Conservation (phyloP, 2,113 vertebrate genomes). For the Cephalophus harveyi region DNA sequence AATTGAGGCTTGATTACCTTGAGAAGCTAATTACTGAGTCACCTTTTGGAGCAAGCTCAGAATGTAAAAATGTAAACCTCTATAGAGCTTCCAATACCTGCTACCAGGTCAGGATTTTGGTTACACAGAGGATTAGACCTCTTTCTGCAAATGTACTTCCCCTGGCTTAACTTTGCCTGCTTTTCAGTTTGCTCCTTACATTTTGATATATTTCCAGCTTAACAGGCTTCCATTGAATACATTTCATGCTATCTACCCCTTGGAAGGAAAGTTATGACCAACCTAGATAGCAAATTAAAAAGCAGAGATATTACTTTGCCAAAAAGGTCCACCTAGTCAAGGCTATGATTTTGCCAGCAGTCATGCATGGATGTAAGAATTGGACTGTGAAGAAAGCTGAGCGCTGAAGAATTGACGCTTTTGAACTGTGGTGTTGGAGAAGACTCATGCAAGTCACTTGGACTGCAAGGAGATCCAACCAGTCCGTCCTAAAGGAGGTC, state of each 20-base stretch:
- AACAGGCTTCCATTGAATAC: not conserved
- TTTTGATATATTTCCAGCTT: not conserved
- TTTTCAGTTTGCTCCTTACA: not conserved
- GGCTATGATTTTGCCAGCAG: no score
- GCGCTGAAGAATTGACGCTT: no score
- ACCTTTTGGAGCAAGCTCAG: not conserved
- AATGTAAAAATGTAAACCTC: not conserved
- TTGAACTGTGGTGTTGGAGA: no score
- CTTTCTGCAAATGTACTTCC: not conserved
- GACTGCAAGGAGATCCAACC: no score
- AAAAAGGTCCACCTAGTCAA: no score
- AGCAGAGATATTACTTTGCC: no score
- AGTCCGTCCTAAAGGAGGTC: no score
- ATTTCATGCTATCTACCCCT: not conserved
- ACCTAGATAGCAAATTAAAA: no score
- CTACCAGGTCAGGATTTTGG: not conserved
- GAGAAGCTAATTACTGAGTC: not conserved
- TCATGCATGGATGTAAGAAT: no score
- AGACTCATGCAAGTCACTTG: accelerated
- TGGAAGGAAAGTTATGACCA: no score
- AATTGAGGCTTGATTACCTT: not conserved
- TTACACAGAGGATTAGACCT: not conserved
- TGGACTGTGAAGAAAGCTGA: no score
- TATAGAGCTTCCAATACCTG: not conserved
- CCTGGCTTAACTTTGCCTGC: not conserved